A percentile compares a stretch with the other conserved stretches of the same genome.
Evolutionary conservation across 2,113 vertebrate species (phyloP).

Genomic region (Ptilorrhoa leucosticta): DNA sequence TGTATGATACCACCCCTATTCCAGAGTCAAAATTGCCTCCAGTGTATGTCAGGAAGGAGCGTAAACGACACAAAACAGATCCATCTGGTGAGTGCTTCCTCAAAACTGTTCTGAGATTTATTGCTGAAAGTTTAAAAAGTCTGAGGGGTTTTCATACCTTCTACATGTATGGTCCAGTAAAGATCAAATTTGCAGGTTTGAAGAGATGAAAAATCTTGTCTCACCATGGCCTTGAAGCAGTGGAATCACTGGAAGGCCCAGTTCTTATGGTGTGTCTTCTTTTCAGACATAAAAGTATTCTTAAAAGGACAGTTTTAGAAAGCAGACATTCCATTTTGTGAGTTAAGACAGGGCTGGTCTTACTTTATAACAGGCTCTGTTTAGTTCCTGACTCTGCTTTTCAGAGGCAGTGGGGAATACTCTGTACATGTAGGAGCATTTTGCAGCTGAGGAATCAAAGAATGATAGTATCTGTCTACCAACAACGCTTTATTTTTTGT

Average conservation of each 20-base stretch:
- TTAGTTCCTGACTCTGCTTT: background rate
- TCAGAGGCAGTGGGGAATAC: background rate
- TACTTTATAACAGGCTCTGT: background rate
- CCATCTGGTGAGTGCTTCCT: slow-evolving; percentile 72
- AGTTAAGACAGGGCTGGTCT: background rate
- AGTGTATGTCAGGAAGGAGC: slow-evolving; percentile 87
- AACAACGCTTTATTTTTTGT: background rate
- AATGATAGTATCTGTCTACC: background rate
- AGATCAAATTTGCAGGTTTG: background rate
- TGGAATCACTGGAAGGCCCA: background rate
- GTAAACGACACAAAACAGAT: slow-evolving; percentile 89
- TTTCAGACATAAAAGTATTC: background rate
- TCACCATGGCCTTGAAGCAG: background rate
- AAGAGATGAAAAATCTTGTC: background rate
- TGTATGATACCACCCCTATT: slow-evolving; percentile 88
- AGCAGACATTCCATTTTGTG: background rate
- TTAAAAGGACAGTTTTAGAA: background rate
- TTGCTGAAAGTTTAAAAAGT: background rate
- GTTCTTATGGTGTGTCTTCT: background rate
- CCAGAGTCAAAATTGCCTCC: slow-evolving; percentile 88
- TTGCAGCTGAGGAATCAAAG: background rate
- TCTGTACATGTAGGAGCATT: background rate
- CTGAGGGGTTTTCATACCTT: background rate
- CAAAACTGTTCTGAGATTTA: background rate
- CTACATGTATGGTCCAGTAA: background rate